Conservation (phyloP, 1,140 invertebrate genomes). For the Rhyzopertha dominica region DNA sequence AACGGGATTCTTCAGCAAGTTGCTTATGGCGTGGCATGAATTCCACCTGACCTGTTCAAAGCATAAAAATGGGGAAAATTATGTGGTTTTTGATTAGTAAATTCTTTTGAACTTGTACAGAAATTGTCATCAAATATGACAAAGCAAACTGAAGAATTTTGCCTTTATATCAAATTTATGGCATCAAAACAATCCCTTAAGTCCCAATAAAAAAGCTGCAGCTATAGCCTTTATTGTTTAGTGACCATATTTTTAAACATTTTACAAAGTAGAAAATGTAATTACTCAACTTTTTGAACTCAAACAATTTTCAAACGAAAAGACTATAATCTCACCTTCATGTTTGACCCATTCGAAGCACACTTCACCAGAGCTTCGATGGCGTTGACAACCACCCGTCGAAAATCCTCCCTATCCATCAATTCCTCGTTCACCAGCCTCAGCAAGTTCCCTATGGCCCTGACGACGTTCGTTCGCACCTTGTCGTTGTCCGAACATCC, state of each 20-base stretch:
- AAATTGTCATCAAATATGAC: too few species aligned
- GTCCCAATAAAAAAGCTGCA: too few species aligned
- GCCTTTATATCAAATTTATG: too few species aligned
- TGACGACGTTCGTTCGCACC: conserved; percentile 73
- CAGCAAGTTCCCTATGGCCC: conserved; percentile 74
- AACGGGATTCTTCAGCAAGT: conserved; percentile 62
- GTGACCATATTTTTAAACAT: conserved; percentile 3
- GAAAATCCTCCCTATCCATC: conserved; percentile 44
- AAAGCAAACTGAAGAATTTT: too few species aligned
- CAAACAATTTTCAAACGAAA: too few species aligned
- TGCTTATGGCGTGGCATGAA: conserved; percentile 80
- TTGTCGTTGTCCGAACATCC: conserved; percentile 70
- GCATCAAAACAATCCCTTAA: too few species aligned
- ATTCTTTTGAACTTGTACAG: too few species aligned
- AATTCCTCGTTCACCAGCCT: conserved; percentile 56
- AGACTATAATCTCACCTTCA: conserved; percentile 57
- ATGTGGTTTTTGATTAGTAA: too few species aligned
- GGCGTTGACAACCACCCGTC: conserved; percentile 50
- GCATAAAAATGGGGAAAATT: too few species aligned
- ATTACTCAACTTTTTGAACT: too few species aligned
- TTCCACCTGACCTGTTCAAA: conserved; percentile 89
- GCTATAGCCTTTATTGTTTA: too few species aligned
- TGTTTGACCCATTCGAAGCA: conserved; percentile 61
- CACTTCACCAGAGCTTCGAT: conserved; percentile 62
- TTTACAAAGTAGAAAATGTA: not conserved